Base-by-base conservation (phyloP, 2,797 vertebrate genomes). In the Lepus townsendii region DNA sequence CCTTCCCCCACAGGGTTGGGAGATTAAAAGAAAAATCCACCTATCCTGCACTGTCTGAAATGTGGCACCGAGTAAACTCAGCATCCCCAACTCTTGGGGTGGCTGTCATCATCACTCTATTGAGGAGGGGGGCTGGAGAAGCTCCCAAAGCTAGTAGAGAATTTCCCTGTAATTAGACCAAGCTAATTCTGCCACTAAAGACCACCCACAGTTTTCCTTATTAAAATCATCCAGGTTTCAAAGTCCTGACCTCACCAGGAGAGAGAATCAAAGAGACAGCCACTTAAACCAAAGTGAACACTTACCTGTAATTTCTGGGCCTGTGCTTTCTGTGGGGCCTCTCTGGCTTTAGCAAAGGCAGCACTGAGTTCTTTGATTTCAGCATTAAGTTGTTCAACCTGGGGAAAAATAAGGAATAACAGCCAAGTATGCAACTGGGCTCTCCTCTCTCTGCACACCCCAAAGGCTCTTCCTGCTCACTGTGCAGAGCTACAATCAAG, bases 381-480 rank as follows among this genome's bases (percentile, higher is more conserved):
- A 96, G 98, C 98, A 96, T 97, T 98, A 96, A 99, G 98, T 95
- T 99, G 99, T 92, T 99, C 98, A 92, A 99, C 99, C 99, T 99
- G 97, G 96, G 96, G 26, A 88, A 97, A 95, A 84, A 47, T 84
- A 62, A 83, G 50, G 83, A 88, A 79, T 13, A 26, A 17, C 1
- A 54, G 30, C 26, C 35, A n/a, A 35, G 63, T 8, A 4, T 2
- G 20, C 16, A 68, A 3, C 42, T 32, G 72, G 27, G 9, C 50
- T 79, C 19, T 63, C 54, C 52, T n/a, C 32, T 30, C 82, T 32
- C 69, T 16, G 30, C 24, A 3, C 4, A 42, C 7, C 54, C 65
- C 71, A 26, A 9, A 35, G 0, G 38, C 47, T 68, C 35, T 54
- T 57, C 57, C 79, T 54, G 52, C 69, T 82, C 69, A 20, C 0